A percentile compares a stretch with the other conserved stretches of the same genome.
phyloP scores from a whole-genome alignment of 2,888 invertebrate genomes.

The Drosophila mayaguana region DNA sequence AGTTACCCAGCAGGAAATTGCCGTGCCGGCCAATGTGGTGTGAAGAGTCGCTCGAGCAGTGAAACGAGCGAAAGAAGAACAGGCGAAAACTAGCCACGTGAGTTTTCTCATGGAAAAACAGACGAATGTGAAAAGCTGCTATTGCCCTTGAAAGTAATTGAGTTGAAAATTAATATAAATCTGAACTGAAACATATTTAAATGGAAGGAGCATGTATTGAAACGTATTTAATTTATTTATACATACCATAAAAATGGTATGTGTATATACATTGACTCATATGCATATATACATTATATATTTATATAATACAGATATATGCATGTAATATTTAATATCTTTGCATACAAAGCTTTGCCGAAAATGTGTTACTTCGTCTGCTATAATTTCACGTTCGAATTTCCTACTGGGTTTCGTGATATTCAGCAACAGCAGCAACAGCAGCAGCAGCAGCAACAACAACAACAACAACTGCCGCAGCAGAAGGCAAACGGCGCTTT shows the following conservation, averaged over 20 bases:
- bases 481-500: slow-evolving; percentile 66
- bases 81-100: no score
- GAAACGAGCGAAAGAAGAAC: not conserved
- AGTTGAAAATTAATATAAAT: no score
- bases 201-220: no score
- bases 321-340: not conserved
- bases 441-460: slow-evolving; percentile 5
- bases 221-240: no score
- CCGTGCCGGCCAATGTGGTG: not conserved
- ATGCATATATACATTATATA: not conserved
- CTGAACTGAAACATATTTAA: no score
- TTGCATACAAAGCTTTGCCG: not conserved
- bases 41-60: not conserved
- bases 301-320: not conserved
- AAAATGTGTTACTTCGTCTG: not conserved
- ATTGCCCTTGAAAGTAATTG: no score
- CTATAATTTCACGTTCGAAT: not conserved
- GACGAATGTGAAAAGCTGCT: not conserved
- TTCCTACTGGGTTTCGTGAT: slow-evolving; percentile 32
- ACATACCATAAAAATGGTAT: no score
- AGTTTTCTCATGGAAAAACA: not conserved
- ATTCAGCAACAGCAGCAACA: slow-evolving; percentile 26
- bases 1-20: slow-evolving; percentile 42
- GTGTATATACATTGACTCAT: no score
- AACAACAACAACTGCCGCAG: slow-evolving; percentile 21